Percentiles rank a stretch among this genome's conserved stretches.
phyloP scores from a whole-genome alignment of 2,113 vertebrate species.

The Anas platyrhynchos region DNA sequence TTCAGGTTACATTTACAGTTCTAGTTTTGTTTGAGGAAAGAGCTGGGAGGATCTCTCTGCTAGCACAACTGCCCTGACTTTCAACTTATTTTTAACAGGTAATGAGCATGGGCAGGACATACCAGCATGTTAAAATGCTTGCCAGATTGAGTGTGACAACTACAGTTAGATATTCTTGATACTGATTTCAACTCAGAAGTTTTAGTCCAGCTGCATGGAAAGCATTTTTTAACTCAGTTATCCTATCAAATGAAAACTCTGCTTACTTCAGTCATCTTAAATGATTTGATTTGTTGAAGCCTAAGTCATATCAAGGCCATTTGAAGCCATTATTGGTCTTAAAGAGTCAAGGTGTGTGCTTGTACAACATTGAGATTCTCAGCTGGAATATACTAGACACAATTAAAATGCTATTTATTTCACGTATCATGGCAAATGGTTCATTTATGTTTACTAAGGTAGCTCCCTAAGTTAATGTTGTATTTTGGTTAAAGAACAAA shows the following conservation, averaged over 20 bases:
- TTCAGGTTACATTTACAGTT: not conserved
- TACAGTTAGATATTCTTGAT: not conserved
- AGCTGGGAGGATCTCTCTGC: accelerated
- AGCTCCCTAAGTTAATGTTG: not conserved
- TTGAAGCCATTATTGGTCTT: not conserved
- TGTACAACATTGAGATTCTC: not conserved
- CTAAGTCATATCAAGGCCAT: not conserved
- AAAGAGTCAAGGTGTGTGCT: not conserved
- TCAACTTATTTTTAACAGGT: not conserved
- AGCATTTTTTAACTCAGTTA: not conserved
- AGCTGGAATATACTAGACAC: not conserved
- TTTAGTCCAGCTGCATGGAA: not conserved
- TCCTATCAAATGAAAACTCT: not conserved
- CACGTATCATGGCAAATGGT: not conserved
- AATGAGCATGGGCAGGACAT: not conserved
- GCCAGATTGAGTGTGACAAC: not conserved
- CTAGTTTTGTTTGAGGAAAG: not conserved
- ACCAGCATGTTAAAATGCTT: not conserved
- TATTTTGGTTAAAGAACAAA: not conserved
- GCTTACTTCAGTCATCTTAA: not conserved
- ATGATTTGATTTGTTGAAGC: not conserved
- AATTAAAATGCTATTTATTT: not conserved
- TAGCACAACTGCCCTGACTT: not conserved
- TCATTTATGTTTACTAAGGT: not conserved
- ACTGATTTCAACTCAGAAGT: not conserved